Evolutionary conservation across 2,888 invertebrate species (phyloP), one percentile per base, ranked within the genome.

Genomic region (Leucozona laternaria): DNA sequence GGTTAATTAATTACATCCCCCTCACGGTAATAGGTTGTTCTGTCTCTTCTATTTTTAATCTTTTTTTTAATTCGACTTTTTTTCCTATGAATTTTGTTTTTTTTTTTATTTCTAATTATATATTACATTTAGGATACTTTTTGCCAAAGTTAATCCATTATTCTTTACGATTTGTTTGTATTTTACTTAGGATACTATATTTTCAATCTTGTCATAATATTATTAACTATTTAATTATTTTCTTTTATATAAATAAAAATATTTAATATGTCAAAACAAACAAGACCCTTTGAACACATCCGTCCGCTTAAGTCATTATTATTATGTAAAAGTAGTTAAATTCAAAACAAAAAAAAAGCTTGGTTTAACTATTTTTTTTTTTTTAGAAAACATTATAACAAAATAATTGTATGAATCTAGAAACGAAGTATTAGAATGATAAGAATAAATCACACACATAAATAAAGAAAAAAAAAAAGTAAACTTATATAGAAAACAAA

Each of bases 181-280:
- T 78, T 78, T 73, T 79, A 79, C 68, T 79, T 87, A 87, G 83
- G 79, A 87, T 87, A 83, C 79, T 79, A 71, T 79, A 71, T 79
- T 82, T 83, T 87, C 88, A 88, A 87, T 89, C 89, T 89, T 89
- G 89, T 89, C 89, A 89, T 88, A 86, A 79, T 79, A 87, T 84
- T 88, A 88, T 88, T 88, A 89, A 88, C 88, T 88, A 88, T 87
- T 86, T 89, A 88, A 85, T 78, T 88, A 20, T 45, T 66, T 53
- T 31, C 6, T 22, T 40, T 43, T 25, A 37, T 0, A 25, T 11
- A 78, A 77, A 72, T 76, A 62, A 76, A 88, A 81, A 15, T 28
- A 70, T 84, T 82, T 86, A 72, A 34, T 48, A 75, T 58, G 20
- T 45, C 20, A 70, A 68, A 60, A 22, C 55, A 37, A 53, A 4